These are phyloP conservation scores for Zaprionus obscuricornis DNA, from an alignment of 2,888 invertebrate species.

Conservation along the genomic window DNA sequence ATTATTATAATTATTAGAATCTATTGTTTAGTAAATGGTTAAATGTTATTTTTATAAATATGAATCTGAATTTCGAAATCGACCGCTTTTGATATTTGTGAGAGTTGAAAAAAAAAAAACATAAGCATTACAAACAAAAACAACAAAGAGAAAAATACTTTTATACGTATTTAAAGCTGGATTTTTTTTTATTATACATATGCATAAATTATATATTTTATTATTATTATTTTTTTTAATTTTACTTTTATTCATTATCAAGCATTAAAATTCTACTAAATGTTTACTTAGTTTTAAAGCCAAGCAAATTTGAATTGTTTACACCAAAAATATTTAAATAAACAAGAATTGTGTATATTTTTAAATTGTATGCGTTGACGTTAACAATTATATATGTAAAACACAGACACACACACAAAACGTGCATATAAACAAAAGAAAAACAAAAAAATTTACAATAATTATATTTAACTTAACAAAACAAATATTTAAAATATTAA, in stretches of 20 bases:
- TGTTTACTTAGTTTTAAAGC: constrained; percentile 71
- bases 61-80: constrained; percentile 39
- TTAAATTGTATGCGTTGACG: constrained; percentile 56
- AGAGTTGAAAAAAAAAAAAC: constrained; percentile 40
- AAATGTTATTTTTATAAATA: constrained; percentile 50
- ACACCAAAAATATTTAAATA: constrained; percentile 74
- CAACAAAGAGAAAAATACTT: neutral
- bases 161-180: neutral
- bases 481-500: constrained; percentile 17
- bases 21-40: constrained; percentile 46
- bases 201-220: constrained; percentile 47
- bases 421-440: constrained; percentile 22
- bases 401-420: constrained; percentile 40
- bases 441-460: constrained; percentile 28
- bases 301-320: constrained; percentile 68
- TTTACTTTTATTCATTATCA: constrained; percentile 52
- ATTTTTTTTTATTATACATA: no score
- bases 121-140: constrained; percentile 9
- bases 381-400: constrained; percentile 35
- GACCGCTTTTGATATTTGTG: constrained; percentile 48
- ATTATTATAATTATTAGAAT: constrained; percentile 11
- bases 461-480: constrained; percentile 38
- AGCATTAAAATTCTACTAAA: constrained; percentile 61
- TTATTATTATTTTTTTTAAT: constrained; percentile 42
- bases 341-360: constrained; percentile 68